A percentile compares a stretch with the other conserved stretches of the same genome.
These are phyloP conservation scores for Meloidogyne floridensis DNA, from an alignment of 1,140 invertebrate species.

Conservation along the genomic window DNA sequence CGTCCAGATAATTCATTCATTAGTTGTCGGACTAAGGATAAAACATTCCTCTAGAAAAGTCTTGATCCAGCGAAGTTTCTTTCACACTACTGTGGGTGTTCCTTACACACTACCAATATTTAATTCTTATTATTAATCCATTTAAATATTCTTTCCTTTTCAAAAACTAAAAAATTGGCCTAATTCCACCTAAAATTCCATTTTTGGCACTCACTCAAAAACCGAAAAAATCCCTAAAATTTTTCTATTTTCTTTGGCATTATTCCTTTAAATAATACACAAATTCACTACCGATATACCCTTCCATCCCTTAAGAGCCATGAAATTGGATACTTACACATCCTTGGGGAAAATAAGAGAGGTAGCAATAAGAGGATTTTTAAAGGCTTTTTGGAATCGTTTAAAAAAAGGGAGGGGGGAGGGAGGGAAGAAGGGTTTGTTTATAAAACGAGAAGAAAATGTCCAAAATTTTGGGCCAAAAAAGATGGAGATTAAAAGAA, in stretches of 20 bases:
- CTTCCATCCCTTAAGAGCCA: constrained; percentile 8
- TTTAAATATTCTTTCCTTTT: too few relatives aligned
- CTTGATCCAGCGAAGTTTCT: too few relatives aligned
- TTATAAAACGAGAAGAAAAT: not conserved
- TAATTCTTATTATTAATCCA: too few relatives aligned
- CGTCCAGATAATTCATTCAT: not conserved
- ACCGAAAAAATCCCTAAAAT: not conserved
- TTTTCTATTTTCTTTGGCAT: not conserved
- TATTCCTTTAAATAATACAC: not conserved
- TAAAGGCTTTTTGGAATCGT: not conserved
- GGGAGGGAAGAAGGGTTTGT: not conserved
- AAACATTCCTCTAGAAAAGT: too few relatives aligned
- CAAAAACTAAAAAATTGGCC: too few relatives aligned
- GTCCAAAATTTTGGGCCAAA: not conserved
- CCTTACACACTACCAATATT: too few relatives aligned
- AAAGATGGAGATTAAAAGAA: not conserved
- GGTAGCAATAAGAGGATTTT: not conserved
- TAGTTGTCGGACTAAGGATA: too few relatives aligned
- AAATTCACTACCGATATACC: not conserved
- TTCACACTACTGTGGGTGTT: too few relatives aligned
- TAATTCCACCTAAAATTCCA: too few relatives aligned
- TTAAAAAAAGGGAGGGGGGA: not conserved
- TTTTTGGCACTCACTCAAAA: not conserved
- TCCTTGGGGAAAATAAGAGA: not conserved
- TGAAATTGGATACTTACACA: not conserved